These are phyloP conservation scores for Montifringilla adamsi DNA, from an alignment of 2,113 vertebrate species.

Conservation along the genomic window DNA sequence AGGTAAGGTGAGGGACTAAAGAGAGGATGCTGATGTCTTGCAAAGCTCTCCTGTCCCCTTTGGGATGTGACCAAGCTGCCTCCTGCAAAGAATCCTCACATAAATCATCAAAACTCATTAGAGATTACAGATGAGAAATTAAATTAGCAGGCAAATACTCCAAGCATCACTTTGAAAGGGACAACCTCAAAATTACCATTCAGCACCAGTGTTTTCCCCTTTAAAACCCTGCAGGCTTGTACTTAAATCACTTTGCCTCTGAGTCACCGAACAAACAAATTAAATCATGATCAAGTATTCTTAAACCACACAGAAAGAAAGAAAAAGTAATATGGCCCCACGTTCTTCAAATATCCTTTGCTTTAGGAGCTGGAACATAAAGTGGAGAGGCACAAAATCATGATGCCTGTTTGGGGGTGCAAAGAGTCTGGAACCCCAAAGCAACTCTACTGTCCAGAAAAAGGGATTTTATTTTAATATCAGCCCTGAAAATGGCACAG, in stretches of 20 bases:
- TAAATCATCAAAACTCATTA: background rate
- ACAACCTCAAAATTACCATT: background rate
- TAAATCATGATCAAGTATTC: background rate
- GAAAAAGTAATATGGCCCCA: no score
- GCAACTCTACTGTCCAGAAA: background rate
- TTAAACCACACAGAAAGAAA: background rate
- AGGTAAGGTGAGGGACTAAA: background rate
- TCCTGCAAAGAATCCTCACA: background rate
- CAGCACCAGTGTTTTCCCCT: fast-evolving
- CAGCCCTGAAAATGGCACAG: background rate
- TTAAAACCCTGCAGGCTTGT: background rate
- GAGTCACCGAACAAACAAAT: background rate
- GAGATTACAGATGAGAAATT: background rate
- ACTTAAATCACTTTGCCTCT: background rate
- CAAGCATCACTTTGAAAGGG: background rate
- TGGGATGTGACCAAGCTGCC: background rate
- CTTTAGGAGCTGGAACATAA: background rate
- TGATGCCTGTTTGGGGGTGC: background rate
- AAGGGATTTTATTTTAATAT: background rate
- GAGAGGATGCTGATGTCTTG: background rate
- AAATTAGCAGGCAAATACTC: background rate
- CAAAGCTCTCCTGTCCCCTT: background rate
- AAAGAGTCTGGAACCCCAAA: background rate
- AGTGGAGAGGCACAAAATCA: background rate
- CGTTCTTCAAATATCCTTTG: background rate